phyloP scores from a whole-genome alignment of 2,113 vertebrate genomes.

The Microtus ochrogaster region DNA sequence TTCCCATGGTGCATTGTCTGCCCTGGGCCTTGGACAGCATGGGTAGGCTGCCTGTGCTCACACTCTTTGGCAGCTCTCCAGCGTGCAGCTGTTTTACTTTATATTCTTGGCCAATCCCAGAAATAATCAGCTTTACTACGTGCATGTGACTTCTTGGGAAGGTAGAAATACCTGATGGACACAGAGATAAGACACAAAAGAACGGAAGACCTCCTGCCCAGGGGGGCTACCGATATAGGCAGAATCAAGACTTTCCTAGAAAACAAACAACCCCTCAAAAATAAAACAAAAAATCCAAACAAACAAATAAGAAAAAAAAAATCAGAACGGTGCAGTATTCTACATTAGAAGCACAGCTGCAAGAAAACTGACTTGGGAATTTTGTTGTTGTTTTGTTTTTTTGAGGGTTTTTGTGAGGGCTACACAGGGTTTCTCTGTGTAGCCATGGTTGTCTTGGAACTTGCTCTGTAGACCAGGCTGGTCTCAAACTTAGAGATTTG shows the following conservation, averaged over 20 bases:
- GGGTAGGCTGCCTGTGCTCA: not conserved
- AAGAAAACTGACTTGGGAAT: not conserved
- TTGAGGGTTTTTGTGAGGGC: no score
- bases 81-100: not conserved
- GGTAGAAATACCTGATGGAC: not conserved
- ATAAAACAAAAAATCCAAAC: no score
- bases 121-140: not conserved
- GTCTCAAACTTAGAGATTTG: not conserved
- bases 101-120: no score
- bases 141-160: not conserved
- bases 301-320: not conserved
- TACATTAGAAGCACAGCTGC: not conserved
- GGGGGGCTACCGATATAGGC: not conserved
- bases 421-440: not conserved
- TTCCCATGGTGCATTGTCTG: not conserved
- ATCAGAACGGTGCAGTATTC: not conserved
- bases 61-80: no score
- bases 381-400: not conserved
- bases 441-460: not conserved
- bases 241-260: not conserved
- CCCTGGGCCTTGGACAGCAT: not conserved
- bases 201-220: accelerated
- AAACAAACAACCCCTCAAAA: not conserved
- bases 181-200: not conserved
- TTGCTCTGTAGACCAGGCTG: not conserved